A percentile compares a stretch with the other conserved stretches of the same genome.
These are phyloP conservation scores for Ptychochromis oligacanthus DNA, from an alignment of 2,113 vertebrate genomes.

Conservation along the genomic window DNA sequence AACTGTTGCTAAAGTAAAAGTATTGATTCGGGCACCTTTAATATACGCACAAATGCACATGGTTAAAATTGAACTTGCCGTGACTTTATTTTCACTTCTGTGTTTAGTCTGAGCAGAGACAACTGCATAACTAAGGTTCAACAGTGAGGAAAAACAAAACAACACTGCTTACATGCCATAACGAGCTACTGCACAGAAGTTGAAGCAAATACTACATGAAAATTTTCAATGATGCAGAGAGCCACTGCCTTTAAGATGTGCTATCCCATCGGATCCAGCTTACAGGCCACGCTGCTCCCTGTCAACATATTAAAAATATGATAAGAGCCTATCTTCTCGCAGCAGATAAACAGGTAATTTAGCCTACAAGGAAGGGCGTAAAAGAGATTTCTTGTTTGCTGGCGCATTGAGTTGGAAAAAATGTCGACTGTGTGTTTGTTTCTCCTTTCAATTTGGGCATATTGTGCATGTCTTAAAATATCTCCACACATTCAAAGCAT, in stretches of 20 bases:
- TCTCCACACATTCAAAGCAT: conserved; percentile 14
- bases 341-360: conserved; percentile 68
- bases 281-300: conserved; percentile 44
- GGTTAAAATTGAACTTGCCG: not conserved
- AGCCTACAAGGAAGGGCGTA: conserved; percentile 30
- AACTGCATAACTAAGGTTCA: not conserved
- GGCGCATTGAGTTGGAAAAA: conserved; percentile 27
- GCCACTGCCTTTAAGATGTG: conserved; percentile 48
- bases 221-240: conserved; percentile 40
- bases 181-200: not conserved
- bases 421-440: conserved; percentile 34
- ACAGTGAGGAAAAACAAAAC: not conserved
- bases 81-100: not conserved
- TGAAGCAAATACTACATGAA: conserved; percentile 4
- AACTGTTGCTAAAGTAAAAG: too few species aligned
- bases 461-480: conserved; percentile 21
- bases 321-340: conserved; percentile 68
- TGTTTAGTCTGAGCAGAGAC: not conserved
- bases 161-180: not conserved
- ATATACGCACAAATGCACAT: not conserved
- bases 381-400: conserved; percentile 40
- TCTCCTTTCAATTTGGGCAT: conserved; percentile 3
- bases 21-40: too few species aligned
- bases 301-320: conserved; percentile 61
- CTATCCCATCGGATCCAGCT: conserved; percentile 57